phyloP scores from a whole-genome alignment of 2,113 vertebrate species.

The Psammodynastes pulverulentus region DNA sequence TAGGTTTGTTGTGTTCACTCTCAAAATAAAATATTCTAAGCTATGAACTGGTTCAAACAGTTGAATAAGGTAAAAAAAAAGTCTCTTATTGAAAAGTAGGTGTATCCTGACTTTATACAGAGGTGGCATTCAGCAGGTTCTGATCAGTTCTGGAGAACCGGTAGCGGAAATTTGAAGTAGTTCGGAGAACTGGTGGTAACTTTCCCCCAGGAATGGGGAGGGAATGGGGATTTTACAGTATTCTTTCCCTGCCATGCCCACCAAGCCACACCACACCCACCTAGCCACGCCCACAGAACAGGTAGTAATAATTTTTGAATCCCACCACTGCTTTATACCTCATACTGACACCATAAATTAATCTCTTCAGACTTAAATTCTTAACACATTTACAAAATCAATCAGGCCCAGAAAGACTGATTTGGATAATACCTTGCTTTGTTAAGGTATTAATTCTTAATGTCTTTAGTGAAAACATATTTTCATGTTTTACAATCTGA shows the following conservation, averaged over 20 bases:
- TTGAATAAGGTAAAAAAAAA: background rate
- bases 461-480: background rate
- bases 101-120: background rate
- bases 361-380: background rate
- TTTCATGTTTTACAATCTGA: background rate
- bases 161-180: no score
- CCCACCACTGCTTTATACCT: no score
- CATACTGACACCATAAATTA: background rate
- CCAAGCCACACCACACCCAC: no score
- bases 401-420: background rate
- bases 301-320: no score
- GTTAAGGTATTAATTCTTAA: background rate
- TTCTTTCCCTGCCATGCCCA: no score
- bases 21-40: background rate
- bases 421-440: background rate
- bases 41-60: background rate
- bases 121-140: no score
- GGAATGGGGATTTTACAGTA: no score
- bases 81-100: background rate
- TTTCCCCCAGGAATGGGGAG: no score
- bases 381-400: background rate
- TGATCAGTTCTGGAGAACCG: no score
- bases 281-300: no score
- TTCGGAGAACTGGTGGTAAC: no score
- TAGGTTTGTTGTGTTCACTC: background rate